Conservation (phyloP, 2,888 invertebrate genomes). For the Athripsodes cinereus region DNA sequence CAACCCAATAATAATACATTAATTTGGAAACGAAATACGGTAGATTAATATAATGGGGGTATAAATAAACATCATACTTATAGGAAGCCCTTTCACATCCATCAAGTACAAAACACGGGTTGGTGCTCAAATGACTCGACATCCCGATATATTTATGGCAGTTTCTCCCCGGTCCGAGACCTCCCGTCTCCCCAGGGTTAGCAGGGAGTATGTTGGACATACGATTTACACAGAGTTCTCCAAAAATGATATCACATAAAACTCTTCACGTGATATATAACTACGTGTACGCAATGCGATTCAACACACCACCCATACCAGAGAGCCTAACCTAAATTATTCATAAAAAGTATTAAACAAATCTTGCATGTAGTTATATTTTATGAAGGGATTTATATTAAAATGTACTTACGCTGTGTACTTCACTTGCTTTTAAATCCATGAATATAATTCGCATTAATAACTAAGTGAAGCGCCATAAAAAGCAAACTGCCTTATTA, state of each 20-base stretch:
- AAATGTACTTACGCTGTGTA: too few species aligned
- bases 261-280: neutral
- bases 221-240: constrained; percentile 2
- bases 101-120: constrained; percentile 4
- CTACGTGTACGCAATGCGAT: neutral
- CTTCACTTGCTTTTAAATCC: too few species aligned
- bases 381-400: too few species aligned
- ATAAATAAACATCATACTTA: neutral
- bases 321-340: neutral
- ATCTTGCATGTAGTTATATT: neutral
- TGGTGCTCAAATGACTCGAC: constrained; percentile 3
- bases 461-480: too few species aligned
- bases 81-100: neutral
- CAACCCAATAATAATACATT: too few species aligned
- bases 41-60: neutral
- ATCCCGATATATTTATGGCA: constrained; percentile 14
- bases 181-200: constrained; percentile 1
- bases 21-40: neutral
- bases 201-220: neutral
- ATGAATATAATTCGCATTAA: too few species aligned
- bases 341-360: constrained; percentile 2
- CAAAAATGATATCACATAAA: constrained; percentile 8
- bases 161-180: neutral
- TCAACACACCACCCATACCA: neutral
- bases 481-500: too few species aligned